Evolutionary conservation across 1,140 invertebrate species (phyloP), one percentile per base, ranked within the genome.

Genomic region (Notospermus geniculatus): DNA sequence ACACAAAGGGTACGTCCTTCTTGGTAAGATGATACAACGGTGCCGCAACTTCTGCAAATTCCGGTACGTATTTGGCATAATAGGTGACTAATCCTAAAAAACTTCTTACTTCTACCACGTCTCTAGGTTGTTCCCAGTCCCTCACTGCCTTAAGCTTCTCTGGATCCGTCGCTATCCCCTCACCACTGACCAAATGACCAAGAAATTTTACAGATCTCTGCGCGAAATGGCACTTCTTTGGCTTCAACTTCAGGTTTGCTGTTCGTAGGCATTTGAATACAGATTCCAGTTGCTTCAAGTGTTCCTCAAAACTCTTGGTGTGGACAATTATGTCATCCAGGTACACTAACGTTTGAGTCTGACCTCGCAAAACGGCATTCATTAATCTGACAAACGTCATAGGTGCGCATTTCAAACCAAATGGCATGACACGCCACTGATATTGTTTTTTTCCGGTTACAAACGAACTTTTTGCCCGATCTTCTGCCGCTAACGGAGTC

Each of bases 151-250:
- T 30, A 19, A 75, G 59, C 60, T 81, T 80, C 1, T 63, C 59
- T n/a, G 62, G 63, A 54, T 73, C 65, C 7, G 69, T 60, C 19
- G 52, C 32, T 11, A 76, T 55, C 5, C 70, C 75, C 13, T 73
- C 54, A n/a, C 36, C 58, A 0, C 56, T 66, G 2, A 79, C 66
- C 11, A 65, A 43, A 50, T 75, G 69, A 4, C 74, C 74, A 0
- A 77, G 54, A 58, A 67, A 73, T 13, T 56, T 54, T 7, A 74
- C 57, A 27, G 62, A 11, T 28, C 60, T 64, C 46, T 76, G 64
- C 23, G 74, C 77, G 61, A 85, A 83, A 29, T 77, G 58, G 32
- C 75, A 82, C 71, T 84, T 84, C 57, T 70, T 52, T 1, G 80
- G 65, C 39, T 82, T 84, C 1, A 84, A 69, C n/a, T n/a, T n/a